phyloP scores from a whole-genome alignment of 1,140 invertebrate genomes.

The Gonatopus flavifemur region DNA sequence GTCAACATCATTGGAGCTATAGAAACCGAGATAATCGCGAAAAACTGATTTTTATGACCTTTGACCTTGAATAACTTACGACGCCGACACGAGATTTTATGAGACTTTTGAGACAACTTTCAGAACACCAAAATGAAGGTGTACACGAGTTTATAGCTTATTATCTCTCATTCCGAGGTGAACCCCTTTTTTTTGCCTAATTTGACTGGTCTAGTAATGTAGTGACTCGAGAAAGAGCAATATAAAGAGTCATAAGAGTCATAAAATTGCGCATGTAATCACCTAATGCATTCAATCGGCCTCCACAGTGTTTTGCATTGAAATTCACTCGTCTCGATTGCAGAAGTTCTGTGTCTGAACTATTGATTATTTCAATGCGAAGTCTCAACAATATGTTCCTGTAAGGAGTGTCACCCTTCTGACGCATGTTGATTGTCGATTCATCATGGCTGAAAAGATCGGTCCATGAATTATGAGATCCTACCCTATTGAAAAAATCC shows the following conservation, averaged over 20 bases:
- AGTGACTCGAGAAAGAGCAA: constrained; percentile 44
- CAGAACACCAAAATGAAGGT: too few relatives aligned
- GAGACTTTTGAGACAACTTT: too few relatives aligned
- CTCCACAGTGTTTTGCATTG: not conserved
- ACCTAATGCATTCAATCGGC: constrained; percentile 25
- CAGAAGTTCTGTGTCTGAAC: constrained; percentile 19
- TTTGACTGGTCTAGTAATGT: constrained; percentile 33
- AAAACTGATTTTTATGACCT: too few relatives aligned
- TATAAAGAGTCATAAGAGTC: constrained; percentile 33
- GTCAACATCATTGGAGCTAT: too few relatives aligned
- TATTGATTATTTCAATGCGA: constrained; percentile 28
- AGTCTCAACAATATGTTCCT: constrained; percentile 23
- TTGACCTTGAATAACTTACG: too few relatives aligned
- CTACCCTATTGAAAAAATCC: too few relatives aligned
- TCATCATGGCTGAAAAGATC: constrained; percentile 32
- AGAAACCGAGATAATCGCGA: too few relatives aligned
- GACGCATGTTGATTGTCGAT: constrained; percentile 31
- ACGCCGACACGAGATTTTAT: too few relatives aligned
- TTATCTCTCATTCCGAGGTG: too few relatives aligned
- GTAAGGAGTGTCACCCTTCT: constrained; percentile 25
- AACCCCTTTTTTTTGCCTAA: too few relatives aligned
- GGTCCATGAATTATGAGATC: constrained; percentile 23
- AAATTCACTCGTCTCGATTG: constrained; percentile 21
- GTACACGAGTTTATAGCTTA: too few relatives aligned
- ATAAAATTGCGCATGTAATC: constrained; percentile 22